A percentile compares a stretch with the other conserved stretches of the same genome.
phyloP scores from a whole-genome alignment of 2,797 vertebrate genomes.

The Selene dorsalis region DNA sequence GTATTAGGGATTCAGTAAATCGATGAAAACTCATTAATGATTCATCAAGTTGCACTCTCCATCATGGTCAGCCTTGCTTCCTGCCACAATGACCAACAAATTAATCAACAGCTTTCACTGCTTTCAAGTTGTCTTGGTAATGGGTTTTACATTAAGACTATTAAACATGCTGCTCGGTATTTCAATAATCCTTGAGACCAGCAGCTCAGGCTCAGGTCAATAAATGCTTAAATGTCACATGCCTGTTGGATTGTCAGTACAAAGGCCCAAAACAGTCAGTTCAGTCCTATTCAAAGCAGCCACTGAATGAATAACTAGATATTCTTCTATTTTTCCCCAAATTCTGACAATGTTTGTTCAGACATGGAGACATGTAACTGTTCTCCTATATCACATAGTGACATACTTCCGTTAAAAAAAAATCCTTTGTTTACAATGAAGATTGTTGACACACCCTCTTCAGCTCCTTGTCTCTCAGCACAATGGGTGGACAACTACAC shows the following conservation, averaged over 20 bases:
- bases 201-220: conserved; percentile 55
- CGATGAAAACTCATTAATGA: conserved; percentile 76
- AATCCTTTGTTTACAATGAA: conserved; percentile 75
- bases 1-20: conserved; percentile 46
- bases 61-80: conserved; percentile 62
- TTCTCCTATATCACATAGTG: background rate
- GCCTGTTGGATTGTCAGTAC: conserved; percentile 38
- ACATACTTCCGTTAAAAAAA: conserved; percentile 10
- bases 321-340: background rate
- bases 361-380: conserved; percentile 12
- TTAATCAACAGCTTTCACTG: conserved; percentile 44
- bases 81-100: conserved; percentile 43
- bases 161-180: conserved; percentile 38
- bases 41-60: conserved; percentile 73
- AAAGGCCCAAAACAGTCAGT: conserved; percentile 46
- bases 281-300: conserved; percentile 30
- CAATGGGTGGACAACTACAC: conserved; percentile 65
- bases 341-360: conserved; percentile 10
- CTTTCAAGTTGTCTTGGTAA: conserved; percentile 41
- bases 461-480: conserved; percentile 58
- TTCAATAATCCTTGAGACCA: conserved; percentile 60
- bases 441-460: conserved; percentile 81
- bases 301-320: conserved; percentile 21
- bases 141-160: conserved; percentile 29
- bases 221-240: conserved; percentile 66